Evolutionary conservation across 2,888 invertebrate genomes (phyloP).

Genomic region (Merodon equestris): DNA sequence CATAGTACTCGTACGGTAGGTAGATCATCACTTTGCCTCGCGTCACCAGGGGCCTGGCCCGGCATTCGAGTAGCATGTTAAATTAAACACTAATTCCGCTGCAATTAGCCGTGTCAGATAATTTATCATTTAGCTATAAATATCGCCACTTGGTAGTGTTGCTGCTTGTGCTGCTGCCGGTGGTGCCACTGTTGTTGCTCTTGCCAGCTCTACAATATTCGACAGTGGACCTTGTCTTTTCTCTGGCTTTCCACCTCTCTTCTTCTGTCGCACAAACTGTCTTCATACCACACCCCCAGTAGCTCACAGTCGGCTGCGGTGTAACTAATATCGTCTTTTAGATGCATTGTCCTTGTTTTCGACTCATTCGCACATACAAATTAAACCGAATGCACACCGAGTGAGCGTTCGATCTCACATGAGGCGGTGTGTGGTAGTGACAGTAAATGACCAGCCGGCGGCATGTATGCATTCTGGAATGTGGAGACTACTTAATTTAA

Average conservation of each 20-base stretch:
- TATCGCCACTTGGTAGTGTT: constrained; percentile 69
- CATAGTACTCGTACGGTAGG: constrained; percentile 30
- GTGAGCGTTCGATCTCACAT: constrained; percentile 57
- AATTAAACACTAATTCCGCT: constrained; percentile 73
- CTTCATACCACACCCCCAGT: constrained; percentile 26
- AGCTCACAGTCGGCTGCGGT: constrained; percentile 28
- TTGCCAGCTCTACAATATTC: constrained; percentile 22
- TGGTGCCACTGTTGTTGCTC: constrained; percentile 12
- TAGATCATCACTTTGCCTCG: constrained; percentile 16
- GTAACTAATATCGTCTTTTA: constrained; percentile 61
- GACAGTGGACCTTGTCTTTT: constrained; percentile 28
- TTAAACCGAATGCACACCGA: constrained; percentile 60
- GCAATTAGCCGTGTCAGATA: constrained; percentile 73
- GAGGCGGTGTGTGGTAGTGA: constrained; percentile 42
- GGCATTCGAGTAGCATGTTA: constrained; percentile 70
- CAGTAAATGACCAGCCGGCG: constrained; percentile 38
- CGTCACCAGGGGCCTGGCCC: constrained; percentile 39
- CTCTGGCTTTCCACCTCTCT: constrained; percentile 49
- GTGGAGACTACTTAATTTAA: constrained; percentile 68
- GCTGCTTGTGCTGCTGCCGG: constrained; percentile 20
- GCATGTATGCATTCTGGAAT: constrained; percentile 41
- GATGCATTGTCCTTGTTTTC: constrained; percentile 67
- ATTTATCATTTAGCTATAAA: constrained; percentile 73
- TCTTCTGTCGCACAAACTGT: constrained; percentile 27
- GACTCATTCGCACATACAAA: constrained; percentile 61